A percentile compares a stretch with the other conserved stretches of the same genome.
Conservation (phyloP, 2,888 invertebrate species). For the Orthosia cruda region DNA sequence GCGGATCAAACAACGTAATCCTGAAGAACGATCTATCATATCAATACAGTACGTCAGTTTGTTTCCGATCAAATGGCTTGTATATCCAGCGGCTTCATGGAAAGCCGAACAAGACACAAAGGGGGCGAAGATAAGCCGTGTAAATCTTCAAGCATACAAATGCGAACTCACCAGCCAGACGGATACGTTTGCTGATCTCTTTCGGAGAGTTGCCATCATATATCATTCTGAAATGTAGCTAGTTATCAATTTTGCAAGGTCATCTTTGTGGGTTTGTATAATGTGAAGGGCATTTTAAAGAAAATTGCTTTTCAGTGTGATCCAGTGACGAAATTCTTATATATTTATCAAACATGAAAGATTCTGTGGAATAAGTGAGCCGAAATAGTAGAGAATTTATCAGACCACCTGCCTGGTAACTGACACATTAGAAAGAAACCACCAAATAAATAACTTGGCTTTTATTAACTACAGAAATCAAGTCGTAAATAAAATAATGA, state of each 20-base stretch:
- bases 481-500: too few species aligned
- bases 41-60: constrained; percentile 71
- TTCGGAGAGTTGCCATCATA: constrained; percentile 66
- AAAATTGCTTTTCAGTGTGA: neutral
- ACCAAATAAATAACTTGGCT: too few species aligned
- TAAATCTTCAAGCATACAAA: too few species aligned
- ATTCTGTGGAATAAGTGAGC: neutral
- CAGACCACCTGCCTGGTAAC: neutral
- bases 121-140: too few species aligned
- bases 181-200: constrained; percentile 75
- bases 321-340: too few species aligned
- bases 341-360: too few species aligned
- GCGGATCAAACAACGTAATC: constrained; percentile 65
- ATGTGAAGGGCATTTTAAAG: constrained; percentile 32
- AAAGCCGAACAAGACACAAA: too few species aligned
- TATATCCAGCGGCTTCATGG: too few species aligned
- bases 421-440: too few species aligned
- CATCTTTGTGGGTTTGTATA: constrained; percentile 35
- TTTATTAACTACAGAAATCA: too few species aligned
- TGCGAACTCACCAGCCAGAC: constrained; percentile 26
- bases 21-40: constrained; percentile 69
- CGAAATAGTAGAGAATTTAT: neutral
- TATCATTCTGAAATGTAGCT: constrained; percentile 70
- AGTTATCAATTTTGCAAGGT: constrained; percentile 67
- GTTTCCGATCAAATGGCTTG: constrained; percentile 42